These are phyloP conservation scores for Odontothrips loti DNA, from an alignment of 2,888 invertebrate genomes.

Conservation along the genomic window DNA sequence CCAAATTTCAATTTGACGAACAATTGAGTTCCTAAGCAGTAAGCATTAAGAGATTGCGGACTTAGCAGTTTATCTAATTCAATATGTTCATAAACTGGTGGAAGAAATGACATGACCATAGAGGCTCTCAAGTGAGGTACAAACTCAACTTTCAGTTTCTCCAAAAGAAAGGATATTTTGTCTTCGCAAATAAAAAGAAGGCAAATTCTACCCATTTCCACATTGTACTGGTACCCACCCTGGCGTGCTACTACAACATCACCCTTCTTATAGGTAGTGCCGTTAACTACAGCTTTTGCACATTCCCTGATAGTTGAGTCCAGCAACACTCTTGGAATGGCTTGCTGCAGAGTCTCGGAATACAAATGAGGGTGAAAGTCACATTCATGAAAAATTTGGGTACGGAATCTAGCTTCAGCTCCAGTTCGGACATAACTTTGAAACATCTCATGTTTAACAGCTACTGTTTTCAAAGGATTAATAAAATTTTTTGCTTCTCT, in stretches of 20 bases:
- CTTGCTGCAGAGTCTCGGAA: not conserved
- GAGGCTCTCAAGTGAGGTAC: not conserved
- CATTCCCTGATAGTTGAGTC: not conserved
- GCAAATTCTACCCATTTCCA: not conserved
- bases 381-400: not conserved
- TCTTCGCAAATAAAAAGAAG: not conserved
- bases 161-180: not conserved
- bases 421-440: not conserved
- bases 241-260: not conserved
- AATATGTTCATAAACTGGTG: not conserved
- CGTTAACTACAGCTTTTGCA: not conserved
- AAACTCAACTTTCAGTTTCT: not conserved
- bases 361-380: not conserved
- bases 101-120: not conserved
- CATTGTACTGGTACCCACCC: not conserved
- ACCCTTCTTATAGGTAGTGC: not conserved
- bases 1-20: not conserved
- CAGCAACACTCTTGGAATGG: not conserved
- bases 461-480: not conserved
- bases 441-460: not conserved
- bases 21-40: too few species aligned
- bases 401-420: not conserved
- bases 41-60: not conserved
- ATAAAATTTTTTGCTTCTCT: not conserved
- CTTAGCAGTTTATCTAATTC: not conserved